Evolutionary conservation across 2,797 vertebrate genomes (phyloP).

Genomic region (Channallabes apus): DNA sequence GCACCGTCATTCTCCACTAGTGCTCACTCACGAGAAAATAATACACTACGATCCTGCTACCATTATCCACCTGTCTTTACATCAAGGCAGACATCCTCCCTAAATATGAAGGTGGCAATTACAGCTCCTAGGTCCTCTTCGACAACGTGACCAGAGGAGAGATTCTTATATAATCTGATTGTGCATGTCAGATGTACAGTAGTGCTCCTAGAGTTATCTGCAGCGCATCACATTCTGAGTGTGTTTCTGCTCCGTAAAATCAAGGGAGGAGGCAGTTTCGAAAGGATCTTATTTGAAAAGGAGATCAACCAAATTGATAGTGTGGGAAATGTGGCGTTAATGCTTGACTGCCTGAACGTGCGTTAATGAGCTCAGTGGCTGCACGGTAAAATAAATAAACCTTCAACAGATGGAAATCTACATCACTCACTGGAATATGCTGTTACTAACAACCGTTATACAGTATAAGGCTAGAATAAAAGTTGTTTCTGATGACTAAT

Average conservation of each 20-base stretch:
- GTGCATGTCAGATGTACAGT: neutral
- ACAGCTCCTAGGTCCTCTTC: conserved; percentile 27
- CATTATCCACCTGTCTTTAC: conserved; percentile 53
- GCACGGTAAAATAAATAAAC: conserved; percentile 41
- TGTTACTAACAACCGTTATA: conserved; percentile 66
- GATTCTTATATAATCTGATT: conserved; percentile 34
- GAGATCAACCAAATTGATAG: conserved; percentile 43
- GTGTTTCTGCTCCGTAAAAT: conserved; percentile 15
- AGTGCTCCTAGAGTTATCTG: neutral
- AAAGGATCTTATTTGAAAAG: conserved; percentile 39
- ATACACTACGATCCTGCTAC: conserved; percentile 44
- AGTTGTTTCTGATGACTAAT: conserved; percentile 63
- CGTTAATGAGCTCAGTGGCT: conserved; percentile 51
- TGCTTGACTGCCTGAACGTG: conserved; percentile 43
- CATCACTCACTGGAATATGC: conserved; percentile 37
- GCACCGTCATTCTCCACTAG: conserved; percentile 44
- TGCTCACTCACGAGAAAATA: conserved; percentile 44
- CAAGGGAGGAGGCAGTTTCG: conserved; percentile 8
- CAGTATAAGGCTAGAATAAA: conserved; percentile 61
- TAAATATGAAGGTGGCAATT: conserved; percentile 33
- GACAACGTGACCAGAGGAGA: conserved; percentile 14
- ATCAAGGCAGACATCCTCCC: conserved; percentile 40
- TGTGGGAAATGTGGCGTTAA: conserved; percentile 33
- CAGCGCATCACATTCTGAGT: neutral
- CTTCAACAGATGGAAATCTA: conserved; percentile 50